Evolutionary conservation across 2,797 vertebrate species (phyloP).

Genomic region (Gallinago nigripennis): DNA sequence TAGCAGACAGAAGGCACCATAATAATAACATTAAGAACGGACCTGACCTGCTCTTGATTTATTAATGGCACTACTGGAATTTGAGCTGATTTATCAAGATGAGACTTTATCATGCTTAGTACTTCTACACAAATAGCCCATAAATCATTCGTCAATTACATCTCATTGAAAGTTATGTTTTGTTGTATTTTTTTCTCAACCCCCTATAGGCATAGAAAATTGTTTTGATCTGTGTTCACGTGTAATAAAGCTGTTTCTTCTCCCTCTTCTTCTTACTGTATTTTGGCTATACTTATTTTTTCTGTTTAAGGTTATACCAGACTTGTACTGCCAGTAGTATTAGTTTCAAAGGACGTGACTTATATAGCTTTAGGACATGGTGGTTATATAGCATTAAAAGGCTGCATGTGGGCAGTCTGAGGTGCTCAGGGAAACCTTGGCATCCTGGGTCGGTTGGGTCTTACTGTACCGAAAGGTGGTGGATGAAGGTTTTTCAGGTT

Average conservation of each 20-base stretch:
- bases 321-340: neutral
- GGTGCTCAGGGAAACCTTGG: neutral
- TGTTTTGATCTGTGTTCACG: neutral
- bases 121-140: neutral
- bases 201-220: neutral
- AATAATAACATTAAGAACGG: neutral
- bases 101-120: neutral
- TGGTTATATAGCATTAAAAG: neutral
- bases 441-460: neutral
- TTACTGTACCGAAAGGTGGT: neutral
- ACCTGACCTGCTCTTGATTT: constrained; percentile 21
- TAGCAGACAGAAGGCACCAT: constrained; percentile 25
- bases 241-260: neutral
- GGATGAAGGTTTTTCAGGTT: neutral
- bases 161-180: neutral
- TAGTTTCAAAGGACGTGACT: neutral
- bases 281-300: neutral
- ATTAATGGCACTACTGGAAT: constrained; percentile 21
- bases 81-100: constrained; percentile 44
- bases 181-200: neutral
- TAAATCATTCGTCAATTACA: constrained; percentile 25
- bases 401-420: neutral
- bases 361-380: neutral
- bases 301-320: neutral
- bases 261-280: neutral